Evolutionary conservation across 2,113 vertebrate genomes (phyloP).

Genomic region (Xyliphius kryptos): DNA sequence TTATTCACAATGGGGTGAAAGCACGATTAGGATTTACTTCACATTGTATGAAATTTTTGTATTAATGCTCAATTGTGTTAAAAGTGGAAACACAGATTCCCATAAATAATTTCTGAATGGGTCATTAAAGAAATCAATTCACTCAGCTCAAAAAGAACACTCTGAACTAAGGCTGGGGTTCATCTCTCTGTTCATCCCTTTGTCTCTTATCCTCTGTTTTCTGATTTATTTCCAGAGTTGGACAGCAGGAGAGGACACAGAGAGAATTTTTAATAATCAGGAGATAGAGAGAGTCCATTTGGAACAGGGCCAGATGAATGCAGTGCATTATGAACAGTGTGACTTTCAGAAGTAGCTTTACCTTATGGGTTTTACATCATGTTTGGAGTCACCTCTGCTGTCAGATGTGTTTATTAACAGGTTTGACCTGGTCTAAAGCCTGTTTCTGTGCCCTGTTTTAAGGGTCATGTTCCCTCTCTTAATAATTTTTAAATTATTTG

Average conservation of each 20-base stretch:
- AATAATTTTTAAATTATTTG: background rate
- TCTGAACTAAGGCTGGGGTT: background rate
- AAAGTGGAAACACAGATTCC: background rate
- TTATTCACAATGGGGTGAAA: no score
- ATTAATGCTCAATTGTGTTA: background rate
- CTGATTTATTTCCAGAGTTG: slow-evolving; percentile 33
- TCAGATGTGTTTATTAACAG: slow-evolving; percentile 35
- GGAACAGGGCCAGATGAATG: slow-evolving; percentile 33
- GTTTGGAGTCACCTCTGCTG: slow-evolving; percentile 35
- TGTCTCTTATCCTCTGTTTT: slow-evolving; percentile 36
- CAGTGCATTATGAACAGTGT: slow-evolving; percentile 30
- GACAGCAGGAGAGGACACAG: slow-evolving; percentile 33
- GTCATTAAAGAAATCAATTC: slow-evolving; percentile 20
- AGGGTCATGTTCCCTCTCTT: background rate
- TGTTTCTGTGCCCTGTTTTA: background rate
- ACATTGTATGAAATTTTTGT: no score
- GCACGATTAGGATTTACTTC: no score
- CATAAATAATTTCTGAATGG: slow-evolving; percentile 1
- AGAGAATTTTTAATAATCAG: slow-evolving; percentile 33
- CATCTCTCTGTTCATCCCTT: slow-evolving; percentile 13
- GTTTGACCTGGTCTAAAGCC: slow-evolving; percentile 28
- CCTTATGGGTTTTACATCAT: slow-evolving; percentile 25
- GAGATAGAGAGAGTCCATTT: slow-evolving; percentile 37
- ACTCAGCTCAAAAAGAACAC: slow-evolving; percentile 13
- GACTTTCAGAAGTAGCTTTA: slow-evolving; percentile 37